Evolutionary conservation across 2,888 invertebrate species (phyloP), one percentile per base, ranked within the genome.

Genomic region (Diarsia brunnea): DNA sequence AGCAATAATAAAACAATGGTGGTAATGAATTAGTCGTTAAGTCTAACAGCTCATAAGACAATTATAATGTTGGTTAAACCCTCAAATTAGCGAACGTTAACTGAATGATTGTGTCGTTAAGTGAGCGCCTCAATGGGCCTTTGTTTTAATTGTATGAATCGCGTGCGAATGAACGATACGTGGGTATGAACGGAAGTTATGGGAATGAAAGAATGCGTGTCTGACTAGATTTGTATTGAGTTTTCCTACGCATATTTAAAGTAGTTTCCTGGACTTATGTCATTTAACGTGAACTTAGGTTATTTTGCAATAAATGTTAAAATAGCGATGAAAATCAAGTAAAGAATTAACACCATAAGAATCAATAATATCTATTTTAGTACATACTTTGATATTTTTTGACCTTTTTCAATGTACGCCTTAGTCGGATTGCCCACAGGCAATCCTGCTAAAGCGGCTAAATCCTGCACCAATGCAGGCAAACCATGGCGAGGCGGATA

Each of bases 11-110:
- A 73, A 76, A 86, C 81, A 87, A 87, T 83, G 78, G 83, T 72
- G 73, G 76, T 87, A 90, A 90, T 91, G 87, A 91, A 90, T 89
- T 84, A 88, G 84, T 86, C 85, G 88, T 91, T 90, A 91, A 90
- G 70, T 82, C 80, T 84, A 83, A 79, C 84, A 80, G 85, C 88
- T 91, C 90, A 87, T 88, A 90, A 90, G 91, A 93, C 93, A 93
- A 92, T 93, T 91, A 92, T 91, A 91, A 90, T 89, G 89, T 89
- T 89, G 90, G 92, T 94, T 93, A 92, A 92, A 90, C 89, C 82
- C 79, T 86, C 86, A 89, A 93, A 94, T 94, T 93, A 93, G 91
- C 88, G 87, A 85, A 89, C 90, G 88, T 93, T 92, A 90, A 89
- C 89, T 87, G 85, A 90, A 91, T 90, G 91, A 91, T 90, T 89